phyloP scores from a whole-genome alignment of 1,140 invertebrate species.

The Heliconius nattereri region DNA sequence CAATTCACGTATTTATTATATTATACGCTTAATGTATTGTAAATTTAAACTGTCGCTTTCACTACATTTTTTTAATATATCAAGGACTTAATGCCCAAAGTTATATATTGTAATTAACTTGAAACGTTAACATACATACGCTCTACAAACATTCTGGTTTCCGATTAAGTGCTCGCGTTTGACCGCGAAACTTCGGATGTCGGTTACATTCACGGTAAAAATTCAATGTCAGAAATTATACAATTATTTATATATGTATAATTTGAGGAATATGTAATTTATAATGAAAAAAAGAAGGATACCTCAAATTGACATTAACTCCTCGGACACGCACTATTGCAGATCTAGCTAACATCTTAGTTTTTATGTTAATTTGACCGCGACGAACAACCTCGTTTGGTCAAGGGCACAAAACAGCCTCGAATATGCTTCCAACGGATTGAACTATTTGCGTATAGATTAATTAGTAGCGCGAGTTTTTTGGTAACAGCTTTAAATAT shows the following conservation, averaged over 20 bases:
- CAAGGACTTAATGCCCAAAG: background rate
- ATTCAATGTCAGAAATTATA: slow-evolving; percentile 16
- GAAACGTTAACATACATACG: background rate
- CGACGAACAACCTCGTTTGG: slow-evolving; percentile 58
- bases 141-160: background rate
- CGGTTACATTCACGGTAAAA: slow-evolving; percentile 15
- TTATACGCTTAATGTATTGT: background rate
- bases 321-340: slow-evolving; percentile 44
- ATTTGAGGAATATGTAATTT: slow-evolving; percentile 15
- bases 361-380: slow-evolving; percentile 60
- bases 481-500: background rate
- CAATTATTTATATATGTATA: background rate
- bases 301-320: slow-evolving; percentile 33
- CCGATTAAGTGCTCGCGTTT: background rate
- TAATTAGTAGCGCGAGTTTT: background rate
- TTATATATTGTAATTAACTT: background rate
- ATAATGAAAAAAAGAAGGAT: background rate
- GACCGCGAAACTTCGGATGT: slow-evolving; percentile 25
- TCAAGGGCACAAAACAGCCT: slow-evolving; percentile 65
- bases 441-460: slow-evolving; percentile 18
- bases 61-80: background rate
- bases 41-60: slow-evolving; percentile 2
- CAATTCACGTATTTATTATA: background rate
- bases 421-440: slow-evolving; percentile 52
- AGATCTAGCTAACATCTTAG: slow-evolving; percentile 42